Conservation (phyloP, 2,888 invertebrate genomes). For the Tenthredo amoena region DNA sequence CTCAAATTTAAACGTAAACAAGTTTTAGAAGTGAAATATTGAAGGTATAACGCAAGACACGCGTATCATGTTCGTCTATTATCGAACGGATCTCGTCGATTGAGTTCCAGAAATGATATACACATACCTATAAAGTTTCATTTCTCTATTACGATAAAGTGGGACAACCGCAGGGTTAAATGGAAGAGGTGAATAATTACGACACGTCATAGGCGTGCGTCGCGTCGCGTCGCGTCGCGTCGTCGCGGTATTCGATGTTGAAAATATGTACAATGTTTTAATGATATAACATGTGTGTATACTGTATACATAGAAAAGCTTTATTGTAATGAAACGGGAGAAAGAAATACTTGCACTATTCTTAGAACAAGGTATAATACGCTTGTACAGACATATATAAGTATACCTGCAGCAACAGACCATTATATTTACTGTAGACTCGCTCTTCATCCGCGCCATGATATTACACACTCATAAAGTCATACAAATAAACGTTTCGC, state of each 20-base stretch:
- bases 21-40: background rate
- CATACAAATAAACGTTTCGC: constrained; percentile 28
- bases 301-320: background rate
- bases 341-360: constrained; percentile 24
- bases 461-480: constrained; percentile 14
- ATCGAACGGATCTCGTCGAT: background rate
- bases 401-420: background rate
- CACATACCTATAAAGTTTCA: background rate
- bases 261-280: background rate
- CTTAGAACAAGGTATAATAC: background rate
- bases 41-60: background rate
- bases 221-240: background rate
- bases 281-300: background rate
- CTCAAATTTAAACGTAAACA: background rate
- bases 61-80: background rate
- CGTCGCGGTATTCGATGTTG: background rate
- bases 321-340: background rate
- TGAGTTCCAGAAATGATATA: background rate
- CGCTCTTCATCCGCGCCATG: background rate
- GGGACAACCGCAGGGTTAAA: constrained; percentile 28
- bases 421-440: constrained; percentile 1
- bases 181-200: constrained; percentile 36
- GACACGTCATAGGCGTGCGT: background rate
- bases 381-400: background rate
- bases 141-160: background rate